Evolutionary conservation across 2,888 invertebrate genomes (phyloP).

Genomic region (Papilio gigon): DNA sequence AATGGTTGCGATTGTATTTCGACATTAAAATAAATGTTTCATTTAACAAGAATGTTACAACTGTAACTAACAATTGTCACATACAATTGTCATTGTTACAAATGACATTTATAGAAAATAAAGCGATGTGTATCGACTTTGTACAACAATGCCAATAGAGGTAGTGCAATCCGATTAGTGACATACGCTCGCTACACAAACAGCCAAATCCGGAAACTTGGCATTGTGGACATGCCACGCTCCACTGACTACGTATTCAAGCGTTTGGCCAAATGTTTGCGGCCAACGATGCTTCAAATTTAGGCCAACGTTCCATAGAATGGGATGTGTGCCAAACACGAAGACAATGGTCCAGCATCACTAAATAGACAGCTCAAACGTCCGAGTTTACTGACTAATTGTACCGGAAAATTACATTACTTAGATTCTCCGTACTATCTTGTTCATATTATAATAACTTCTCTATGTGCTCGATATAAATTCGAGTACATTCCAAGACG

Average conservation of each 20-base stretch:
- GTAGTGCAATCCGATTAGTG: slow-evolving; percentile 51
- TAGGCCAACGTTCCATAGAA: slow-evolving; percentile 30
- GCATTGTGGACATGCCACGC: slow-evolving; percentile 55
- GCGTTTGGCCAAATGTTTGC: slow-evolving; percentile 36
- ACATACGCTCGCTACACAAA: slow-evolving; percentile 48
- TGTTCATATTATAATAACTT: background rate
- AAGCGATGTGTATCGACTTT: slow-evolving; percentile 9
- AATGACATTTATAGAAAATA: background rate
- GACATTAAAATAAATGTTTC: background rate
- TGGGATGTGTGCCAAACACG: slow-evolving; percentile 27
- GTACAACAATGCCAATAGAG: slow-evolving; percentile 36
- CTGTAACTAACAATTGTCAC: background rate
- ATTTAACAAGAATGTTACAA: background rate
- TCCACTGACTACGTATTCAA: slow-evolving; percentile 47
- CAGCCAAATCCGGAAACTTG: slow-evolving; percentile 54
- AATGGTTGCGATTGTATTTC: too few relatives aligned
- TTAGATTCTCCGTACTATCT: background rate
- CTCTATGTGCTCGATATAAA: background rate
- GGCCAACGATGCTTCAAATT: slow-evolving; percentile 37
- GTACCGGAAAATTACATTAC: slow-evolving; percentile 19
- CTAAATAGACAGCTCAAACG: slow-evolving; percentile 21
- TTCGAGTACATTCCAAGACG: slow-evolving; percentile 1
- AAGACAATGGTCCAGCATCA: slow-evolving; percentile 34
- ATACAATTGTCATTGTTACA: background rate
- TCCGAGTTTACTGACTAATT: slow-evolving; percentile 27